Conservation (phyloP, 2,113 vertebrate genomes). For the Micromys minutus region DNA sequence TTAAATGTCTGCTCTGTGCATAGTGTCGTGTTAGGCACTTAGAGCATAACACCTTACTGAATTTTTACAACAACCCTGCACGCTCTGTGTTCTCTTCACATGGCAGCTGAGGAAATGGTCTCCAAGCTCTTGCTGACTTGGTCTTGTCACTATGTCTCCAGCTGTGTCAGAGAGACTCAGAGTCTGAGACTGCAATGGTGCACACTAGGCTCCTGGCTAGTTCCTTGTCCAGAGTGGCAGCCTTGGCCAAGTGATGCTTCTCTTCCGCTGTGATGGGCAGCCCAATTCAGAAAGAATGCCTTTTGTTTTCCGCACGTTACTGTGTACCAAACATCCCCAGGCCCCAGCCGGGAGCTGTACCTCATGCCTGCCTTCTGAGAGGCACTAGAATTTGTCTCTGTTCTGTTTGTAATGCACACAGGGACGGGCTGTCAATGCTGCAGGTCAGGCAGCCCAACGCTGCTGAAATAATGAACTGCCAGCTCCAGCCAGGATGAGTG, state of each 20-base stretch:
- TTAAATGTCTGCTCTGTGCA: not conserved
- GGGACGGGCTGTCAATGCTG: constrained; percentile 54
- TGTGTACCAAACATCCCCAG: not conserved
- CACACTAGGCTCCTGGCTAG: not conserved
- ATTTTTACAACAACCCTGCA: not conserved
- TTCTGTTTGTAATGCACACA: constrained; percentile 11
- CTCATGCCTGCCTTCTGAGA: constrained; percentile 10
- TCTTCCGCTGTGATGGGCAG: not conserved
- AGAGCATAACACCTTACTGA: not conserved
- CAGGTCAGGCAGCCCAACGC: not conserved
- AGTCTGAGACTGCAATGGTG: not conserved
- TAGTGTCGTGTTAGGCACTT: not conserved
- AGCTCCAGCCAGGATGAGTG: constrained; percentile 71
- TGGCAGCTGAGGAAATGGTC: not conserved
- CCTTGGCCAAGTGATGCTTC: not conserved
- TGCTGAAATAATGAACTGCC: constrained; percentile 69
- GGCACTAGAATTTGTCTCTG: constrained; percentile 44
- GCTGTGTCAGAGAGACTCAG: not conserved
- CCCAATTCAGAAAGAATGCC: not conserved
- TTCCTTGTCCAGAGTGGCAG: not conserved
- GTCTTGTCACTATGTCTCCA: not conserved
- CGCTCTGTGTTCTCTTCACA: not conserved
- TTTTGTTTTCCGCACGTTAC: not conserved
- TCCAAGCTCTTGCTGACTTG: not conserved
- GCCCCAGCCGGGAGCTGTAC: not conserved